These are phyloP conservation scores for Panonychus citri DNA, from an alignment of 1,140 invertebrate genomes.

Conservation along the genomic window DNA sequence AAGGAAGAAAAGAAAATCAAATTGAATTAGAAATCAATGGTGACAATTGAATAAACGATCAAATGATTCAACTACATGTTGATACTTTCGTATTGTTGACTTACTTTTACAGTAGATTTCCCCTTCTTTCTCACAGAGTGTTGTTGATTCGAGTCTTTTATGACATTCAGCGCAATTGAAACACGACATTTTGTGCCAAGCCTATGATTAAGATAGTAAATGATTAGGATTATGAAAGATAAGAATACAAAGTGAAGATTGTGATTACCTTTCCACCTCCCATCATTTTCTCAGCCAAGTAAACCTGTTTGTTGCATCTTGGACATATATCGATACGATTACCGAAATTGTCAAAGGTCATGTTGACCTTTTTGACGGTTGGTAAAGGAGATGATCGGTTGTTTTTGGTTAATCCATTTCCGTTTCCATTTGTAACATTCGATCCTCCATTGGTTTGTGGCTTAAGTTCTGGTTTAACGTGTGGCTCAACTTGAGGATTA, in stretches of 20 bases:
- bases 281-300: constrained; percentile 79
- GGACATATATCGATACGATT: constrained; percentile 55
- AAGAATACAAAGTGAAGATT: neutral
- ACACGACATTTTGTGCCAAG: constrained; percentile 63
- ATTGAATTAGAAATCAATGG: no score
- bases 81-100: neutral
- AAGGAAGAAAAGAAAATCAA: constrained; percentile 23
- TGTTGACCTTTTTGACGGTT: no score
- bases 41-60: no score
- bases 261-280: constrained; percentile 44
- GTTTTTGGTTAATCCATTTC: no score
- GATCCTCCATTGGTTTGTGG: no score
- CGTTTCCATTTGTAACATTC: no score
- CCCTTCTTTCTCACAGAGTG: constrained; percentile 81
- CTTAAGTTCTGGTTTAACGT: no score
- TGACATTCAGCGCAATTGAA: constrained; percentile 88
- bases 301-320: constrained; percentile 68
- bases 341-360: no score
- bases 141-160: constrained; percentile 92
- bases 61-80: no score
- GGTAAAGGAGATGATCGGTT: no score
- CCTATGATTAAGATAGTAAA: constrained; percentile 27
- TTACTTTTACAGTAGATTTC: constrained; percentile 92
- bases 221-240: no score
- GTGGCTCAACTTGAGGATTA: no score